Percentiles rank a stretch among this genome's conserved stretches.
phyloP scores from a whole-genome alignment of 2,888 invertebrate genomes.

The Trilocha varians region DNA sequence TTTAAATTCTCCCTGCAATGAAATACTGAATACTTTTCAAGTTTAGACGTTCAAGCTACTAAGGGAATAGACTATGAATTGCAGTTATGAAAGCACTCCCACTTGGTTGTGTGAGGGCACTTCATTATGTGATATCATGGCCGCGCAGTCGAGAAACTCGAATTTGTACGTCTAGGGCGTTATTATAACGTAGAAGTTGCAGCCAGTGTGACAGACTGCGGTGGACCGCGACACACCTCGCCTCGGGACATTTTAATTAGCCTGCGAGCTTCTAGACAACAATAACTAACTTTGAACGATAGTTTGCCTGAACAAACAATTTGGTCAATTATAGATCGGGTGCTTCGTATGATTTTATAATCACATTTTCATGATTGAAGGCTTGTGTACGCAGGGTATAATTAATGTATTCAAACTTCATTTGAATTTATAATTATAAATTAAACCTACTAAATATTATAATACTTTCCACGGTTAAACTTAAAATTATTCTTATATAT shows the following conservation, averaged over 20 bases:
- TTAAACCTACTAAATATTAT: too few species aligned
- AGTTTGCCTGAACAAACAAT: conserved; percentile 14
- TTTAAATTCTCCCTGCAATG: too few species aligned
- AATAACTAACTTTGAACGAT: not conserved
- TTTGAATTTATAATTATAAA: too few species aligned
- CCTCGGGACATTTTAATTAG: conserved; percentile 28
- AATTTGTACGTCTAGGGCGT: conserved; percentile 11
- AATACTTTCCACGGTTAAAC: too few species aligned
- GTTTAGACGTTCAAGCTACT: too few species aligned
- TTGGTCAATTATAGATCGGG: not conserved
- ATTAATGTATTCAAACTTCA: too few species aligned
- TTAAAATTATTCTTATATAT: too few species aligned
- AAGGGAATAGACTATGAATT: not conserved
- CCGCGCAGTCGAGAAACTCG: conserved; percentile 1
- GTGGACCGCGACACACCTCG: conserved; percentile 18
- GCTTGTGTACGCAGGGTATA: not conserved
- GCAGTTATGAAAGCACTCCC: not conserved
- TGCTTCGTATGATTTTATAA: not conserved
- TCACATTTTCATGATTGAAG: not conserved
- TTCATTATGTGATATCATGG: not conserved
- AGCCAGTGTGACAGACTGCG: conserved; percentile 23
- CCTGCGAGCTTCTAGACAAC: conserved; percentile 1
- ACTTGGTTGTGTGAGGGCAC: not conserved
- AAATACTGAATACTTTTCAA: too few species aligned
- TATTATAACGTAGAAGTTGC: conserved; percentile 18